Evolutionary conservation across 1,140 invertebrate species (phyloP).

Genomic region (Nephila pilipes): DNA sequence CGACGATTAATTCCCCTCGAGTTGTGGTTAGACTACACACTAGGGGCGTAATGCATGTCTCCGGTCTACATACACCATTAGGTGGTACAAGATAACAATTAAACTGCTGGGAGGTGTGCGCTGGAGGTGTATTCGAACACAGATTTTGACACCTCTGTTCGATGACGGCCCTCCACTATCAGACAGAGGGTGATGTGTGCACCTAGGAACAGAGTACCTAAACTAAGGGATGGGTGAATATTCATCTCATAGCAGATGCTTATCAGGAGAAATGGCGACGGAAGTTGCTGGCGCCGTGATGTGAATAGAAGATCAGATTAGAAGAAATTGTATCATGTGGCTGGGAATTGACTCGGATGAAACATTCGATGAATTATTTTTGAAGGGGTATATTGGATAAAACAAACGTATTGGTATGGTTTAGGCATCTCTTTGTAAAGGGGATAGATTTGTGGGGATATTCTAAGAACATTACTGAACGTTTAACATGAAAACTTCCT

Average conservation of each 20-base stretch:
- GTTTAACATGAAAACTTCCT: no score
- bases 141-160: constrained; percentile 41
- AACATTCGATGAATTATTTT: not conserved
- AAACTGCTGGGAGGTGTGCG: not conserved
- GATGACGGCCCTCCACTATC: not conserved
- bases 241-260: not conserved
- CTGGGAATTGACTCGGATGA: not conserved
- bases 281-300: not conserved
- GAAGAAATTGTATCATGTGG: not conserved
- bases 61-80: constrained; percentile 35
- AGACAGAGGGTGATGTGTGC: not conserved
- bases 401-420: not conserved
- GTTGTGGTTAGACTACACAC: constrained; percentile 45
- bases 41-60: constrained; percentile 24
- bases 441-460: no score
- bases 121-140: constrained; percentile 28
- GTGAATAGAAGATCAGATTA: constrained; percentile 11
- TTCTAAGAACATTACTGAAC: no score
- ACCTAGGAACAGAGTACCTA: not conserved
- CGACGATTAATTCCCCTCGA: constrained; percentile 47
- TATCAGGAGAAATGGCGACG: not conserved
- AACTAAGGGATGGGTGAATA: not conserved
- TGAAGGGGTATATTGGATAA: not conserved
- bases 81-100: constrained; percentile 55
- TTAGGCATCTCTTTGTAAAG: no score